Percentiles rank a stretch among this genome's conserved stretches.
phyloP scores from a whole-genome alignment of 2,888 invertebrate species.

The Monoplex corrugatus region DNA sequence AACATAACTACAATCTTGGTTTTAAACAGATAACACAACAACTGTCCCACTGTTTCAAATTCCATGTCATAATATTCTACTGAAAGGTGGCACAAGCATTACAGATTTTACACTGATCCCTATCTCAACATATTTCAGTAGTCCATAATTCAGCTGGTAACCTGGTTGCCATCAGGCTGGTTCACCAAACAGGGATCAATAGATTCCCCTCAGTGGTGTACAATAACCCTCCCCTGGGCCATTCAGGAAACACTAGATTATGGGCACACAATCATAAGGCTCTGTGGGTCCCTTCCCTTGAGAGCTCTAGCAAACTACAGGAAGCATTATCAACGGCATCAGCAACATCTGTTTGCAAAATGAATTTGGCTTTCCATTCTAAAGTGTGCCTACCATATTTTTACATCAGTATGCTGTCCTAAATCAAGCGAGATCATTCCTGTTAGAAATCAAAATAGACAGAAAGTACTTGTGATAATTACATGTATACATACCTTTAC shows the following conservation, averaged over 20 bases:
- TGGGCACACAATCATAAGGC: conserved; percentile 20
- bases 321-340: not conserved
- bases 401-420: no score
- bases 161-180: not conserved
- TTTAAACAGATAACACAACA: no score
- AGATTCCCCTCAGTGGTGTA: not conserved
- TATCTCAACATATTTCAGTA: conserved; percentile 9
- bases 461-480: no score
- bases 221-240: conserved; percentile 8
- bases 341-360: not conserved
- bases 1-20: no score
- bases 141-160: not conserved
- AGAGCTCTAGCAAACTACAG: conserved; percentile 6
- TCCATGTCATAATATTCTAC: no score
- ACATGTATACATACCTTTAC: no score
- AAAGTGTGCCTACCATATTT: no score
- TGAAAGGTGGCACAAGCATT: no score
- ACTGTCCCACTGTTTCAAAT: no score
- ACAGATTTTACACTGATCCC: no score
- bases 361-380: not conserved
- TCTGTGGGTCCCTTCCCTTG: not conserved
- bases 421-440: no score
- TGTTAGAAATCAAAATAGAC: no score
- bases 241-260: conserved; percentile 23
- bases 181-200: not conserved